phyloP scores from a whole-genome alignment of 2,113 vertebrate species.

The Campylomormyrus numenius region DNA sequence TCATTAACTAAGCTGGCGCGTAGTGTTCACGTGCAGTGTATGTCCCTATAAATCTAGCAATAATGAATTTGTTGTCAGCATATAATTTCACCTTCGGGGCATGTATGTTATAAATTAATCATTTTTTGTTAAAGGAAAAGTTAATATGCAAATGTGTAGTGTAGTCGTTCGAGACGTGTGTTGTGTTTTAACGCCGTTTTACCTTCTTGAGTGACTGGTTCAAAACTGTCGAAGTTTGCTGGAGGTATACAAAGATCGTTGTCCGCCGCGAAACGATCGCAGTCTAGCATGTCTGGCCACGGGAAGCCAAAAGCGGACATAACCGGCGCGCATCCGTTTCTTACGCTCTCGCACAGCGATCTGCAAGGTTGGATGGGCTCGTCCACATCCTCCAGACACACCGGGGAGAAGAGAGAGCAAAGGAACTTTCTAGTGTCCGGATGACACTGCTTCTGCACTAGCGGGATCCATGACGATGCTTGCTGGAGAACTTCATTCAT shows the following conservation, averaged over 20 bases:
- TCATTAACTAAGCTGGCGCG: not conserved
- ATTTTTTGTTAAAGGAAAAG: not conserved
- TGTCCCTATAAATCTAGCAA: not conserved
- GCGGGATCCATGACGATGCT: conserved; percentile 90
- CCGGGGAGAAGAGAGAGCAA: conserved; percentile 92
- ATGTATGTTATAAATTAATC: not conserved
- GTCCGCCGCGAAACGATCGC: conserved; percentile 82
- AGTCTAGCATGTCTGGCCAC: conserved; percentile 95
- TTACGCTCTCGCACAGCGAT: conserved; percentile 87
- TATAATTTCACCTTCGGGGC: not conserved
- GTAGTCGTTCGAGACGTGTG: not conserved
- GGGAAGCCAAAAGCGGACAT: conserved; percentile 96
- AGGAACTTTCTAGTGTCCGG: conserved; percentile 96
- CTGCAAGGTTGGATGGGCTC: conserved; percentile 92
- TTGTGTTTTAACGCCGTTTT: conserved; percentile 26
- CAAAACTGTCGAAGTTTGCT: conserved; percentile 68
- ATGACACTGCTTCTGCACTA: conserved; percentile 93
- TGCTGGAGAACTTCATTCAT: conserved; percentile 94
- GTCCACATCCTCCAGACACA: conserved; percentile 88
- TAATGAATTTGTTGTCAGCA: not conserved
- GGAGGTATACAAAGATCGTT: conserved; percentile 94
- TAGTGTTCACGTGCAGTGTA: not conserved
- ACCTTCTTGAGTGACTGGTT: conserved; percentile 79
- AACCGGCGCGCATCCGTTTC: conserved; percentile 83
- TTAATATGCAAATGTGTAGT: not conserved